phyloP scores from a whole-genome alignment of 2,113 vertebrate genomes.

The Pseudorectes ferrugineus region DNA sequence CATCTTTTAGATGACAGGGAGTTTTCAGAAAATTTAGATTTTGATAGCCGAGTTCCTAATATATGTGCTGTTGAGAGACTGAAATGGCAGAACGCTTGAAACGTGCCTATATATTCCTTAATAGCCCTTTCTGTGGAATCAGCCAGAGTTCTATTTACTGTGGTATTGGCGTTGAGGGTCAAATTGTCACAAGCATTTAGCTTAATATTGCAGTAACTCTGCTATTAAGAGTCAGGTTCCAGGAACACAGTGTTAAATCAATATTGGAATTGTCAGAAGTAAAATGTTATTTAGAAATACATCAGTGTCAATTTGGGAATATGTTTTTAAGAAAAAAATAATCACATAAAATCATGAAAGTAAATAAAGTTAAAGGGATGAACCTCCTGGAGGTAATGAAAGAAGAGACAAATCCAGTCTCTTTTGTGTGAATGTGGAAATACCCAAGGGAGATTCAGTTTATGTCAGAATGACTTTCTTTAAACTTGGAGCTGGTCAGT shows the following conservation, averaged over 20 bases:
- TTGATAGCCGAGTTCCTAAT: neutral
- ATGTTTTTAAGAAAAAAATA: neutral
- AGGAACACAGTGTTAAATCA: neutral
- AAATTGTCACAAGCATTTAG: conserved; percentile 1
- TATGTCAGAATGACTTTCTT: neutral
- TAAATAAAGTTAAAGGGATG: neutral
- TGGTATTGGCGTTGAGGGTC: neutral
- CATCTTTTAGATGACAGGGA: neutral
- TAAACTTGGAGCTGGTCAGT: neutral
- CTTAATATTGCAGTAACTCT: neutral
- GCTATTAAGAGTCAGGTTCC: neutral
- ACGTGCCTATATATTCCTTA: neutral
- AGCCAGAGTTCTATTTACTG: neutral
- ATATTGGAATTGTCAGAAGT: neutral
- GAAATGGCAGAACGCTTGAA: neutral
- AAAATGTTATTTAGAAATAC: neutral
- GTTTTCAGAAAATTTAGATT: conserved; percentile 43
- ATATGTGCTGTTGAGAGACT: neutral
- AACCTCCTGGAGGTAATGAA: neutral
- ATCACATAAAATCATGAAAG: neutral
- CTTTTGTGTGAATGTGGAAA: neutral
- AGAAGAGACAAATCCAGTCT: neutral
- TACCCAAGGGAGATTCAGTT: neutral
- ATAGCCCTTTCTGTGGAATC: neutral
- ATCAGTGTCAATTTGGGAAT: neutral